Conservation (phyloP, 37 sponge, comb jelly and placozoan genomes). For the Dysidea cf. avara region DNA sequence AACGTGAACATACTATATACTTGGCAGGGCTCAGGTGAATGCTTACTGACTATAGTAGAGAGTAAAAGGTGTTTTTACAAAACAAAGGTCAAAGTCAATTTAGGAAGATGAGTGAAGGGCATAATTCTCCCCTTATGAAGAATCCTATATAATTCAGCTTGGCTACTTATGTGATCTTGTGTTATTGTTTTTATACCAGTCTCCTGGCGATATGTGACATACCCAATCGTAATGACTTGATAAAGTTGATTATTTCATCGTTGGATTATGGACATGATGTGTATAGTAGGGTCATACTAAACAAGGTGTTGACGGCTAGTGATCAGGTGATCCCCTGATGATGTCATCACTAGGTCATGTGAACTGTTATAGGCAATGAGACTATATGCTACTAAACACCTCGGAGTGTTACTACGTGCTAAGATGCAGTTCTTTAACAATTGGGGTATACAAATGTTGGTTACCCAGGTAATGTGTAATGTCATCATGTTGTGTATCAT, state of each 20-base stretch:
- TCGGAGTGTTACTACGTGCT: constrained; percentile 71
- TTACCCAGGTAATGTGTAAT: constrained; percentile 60
- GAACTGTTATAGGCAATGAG: constrained; percentile 29
- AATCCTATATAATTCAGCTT: neutral
- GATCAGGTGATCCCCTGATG: constrained; percentile 28
- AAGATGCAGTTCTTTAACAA: constrained; percentile 71
- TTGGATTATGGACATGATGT: constrained; percentile 65
- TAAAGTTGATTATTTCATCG: constrained; percentile 59
- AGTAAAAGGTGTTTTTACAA: too few species aligned
- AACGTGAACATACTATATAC: too few species aligned
- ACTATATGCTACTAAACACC: constrained; percentile 73
- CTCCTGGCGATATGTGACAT: constrained; percentile 63
- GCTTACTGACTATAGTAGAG: too few species aligned
- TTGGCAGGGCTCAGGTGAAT: too few species aligned
- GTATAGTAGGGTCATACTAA: constrained; percentile 56
- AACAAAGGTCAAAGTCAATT: too few species aligned
- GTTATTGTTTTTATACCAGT: constrained; percentile 10
- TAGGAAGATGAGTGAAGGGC: too few species aligned
- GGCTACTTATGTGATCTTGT: neutral
- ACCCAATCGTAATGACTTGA: constrained; percentile 48
- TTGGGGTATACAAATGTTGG: constrained; percentile 84
- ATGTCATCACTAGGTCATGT: neutral
- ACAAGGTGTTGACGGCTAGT: constrained; percentile 55
- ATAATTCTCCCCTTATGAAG: too few species aligned
- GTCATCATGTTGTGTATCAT: neutral